Evolutionary conservation across 1,140 invertebrate species (phyloP), one percentile per base, ranked within the genome.

Genomic region (Doryteuthis pealeii): DNA sequence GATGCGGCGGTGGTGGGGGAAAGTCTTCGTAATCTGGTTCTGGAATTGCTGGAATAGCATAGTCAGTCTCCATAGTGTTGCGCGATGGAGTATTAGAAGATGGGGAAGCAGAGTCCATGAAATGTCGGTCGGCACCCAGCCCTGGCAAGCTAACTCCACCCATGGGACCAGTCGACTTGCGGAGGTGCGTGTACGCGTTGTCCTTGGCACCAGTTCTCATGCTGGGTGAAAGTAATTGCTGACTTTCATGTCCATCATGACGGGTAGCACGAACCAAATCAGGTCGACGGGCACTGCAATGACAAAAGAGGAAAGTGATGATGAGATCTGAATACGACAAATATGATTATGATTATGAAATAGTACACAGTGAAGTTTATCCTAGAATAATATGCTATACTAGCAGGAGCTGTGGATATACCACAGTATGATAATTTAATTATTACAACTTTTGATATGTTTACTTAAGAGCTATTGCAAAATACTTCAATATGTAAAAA

Each of bases 61-160:
- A 68, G 66, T 68, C 66, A 32, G 66, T 68, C 12, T 68, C 66
- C 32, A 68, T 22, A 18, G 66, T 68, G 66, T 68, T 68, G n/a
- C 66, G 66, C 10, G 66, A 68, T 22, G 66, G 66, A 32, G 66
- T 68, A 26, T 68, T 68, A 10, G 66, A 68, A 31, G 66, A 68
- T 6, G 66, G 66, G 4, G 66, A 68, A 8, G 66, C 32, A 4
- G 66, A 68, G 28, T 68, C 66, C 28, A 68, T 32, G 28, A 33
- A 32, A 30, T 68, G 32, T 2, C 28, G 12, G n/a, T 68, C 30
- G 66, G 66, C 8, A 31, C 66, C 30, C 0, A 68, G 66, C 4
- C 66, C 66, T 0, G 66, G 66, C 66, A 68, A 32, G 22, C 28
- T 68, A 26, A 68, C 66, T 68, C 66, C 66, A 32, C 66, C 66